A percentile compares a stretch with the other conserved stretches of the same genome.
Conservation (phyloP, 2,113 vertebrate species). For the Syngnathus floridae region DNA sequence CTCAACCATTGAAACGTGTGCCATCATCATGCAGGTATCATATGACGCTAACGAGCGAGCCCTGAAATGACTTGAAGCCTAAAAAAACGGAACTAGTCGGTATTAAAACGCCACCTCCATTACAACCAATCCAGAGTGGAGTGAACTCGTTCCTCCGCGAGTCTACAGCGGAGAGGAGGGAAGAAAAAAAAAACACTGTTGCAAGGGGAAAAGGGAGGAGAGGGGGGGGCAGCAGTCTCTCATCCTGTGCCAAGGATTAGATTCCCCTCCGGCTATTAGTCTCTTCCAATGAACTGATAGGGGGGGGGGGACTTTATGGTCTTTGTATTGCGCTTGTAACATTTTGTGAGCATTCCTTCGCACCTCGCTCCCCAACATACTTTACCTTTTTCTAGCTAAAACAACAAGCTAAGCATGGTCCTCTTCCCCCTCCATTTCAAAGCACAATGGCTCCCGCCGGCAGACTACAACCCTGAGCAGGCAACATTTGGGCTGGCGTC, state of each 20-base stretch:
- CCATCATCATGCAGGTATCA: no score
- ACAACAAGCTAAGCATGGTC: conserved; percentile 23
- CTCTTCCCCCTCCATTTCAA: conserved; percentile 42
- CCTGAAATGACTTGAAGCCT: conserved; percentile 58
- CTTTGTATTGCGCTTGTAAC: conserved; percentile 13
- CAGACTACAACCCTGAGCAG: conserved; percentile 62
- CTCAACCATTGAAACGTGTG: no score
- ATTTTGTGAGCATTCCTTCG: conserved; percentile 21
- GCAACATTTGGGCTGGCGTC: conserved; percentile 73
- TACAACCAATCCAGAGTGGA: conserved; percentile 57
- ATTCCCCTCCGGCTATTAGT: conserved; percentile 73
- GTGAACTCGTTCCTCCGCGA: conserved; percentile 62
- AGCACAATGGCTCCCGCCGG: conserved; percentile 63
- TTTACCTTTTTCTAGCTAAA: conserved; percentile 28
- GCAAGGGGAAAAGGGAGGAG: conserved; percentile 23
- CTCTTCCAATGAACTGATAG: conserved; percentile 67
- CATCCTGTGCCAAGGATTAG: conserved; percentile 73
- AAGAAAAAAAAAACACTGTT: conserved; percentile 36
- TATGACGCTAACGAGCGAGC: conserved; percentile 47
- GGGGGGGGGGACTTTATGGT: conserved; percentile 25
- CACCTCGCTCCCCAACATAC: conserved; percentile 6
- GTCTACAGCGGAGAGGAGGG: conserved; percentile 41
- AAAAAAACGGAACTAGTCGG: conserved; percentile 47
- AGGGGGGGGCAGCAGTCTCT: conserved; percentile 44
- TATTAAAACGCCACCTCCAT: conserved; percentile 60